Percentiles rank a stretch among this genome's conserved stretches.
Evolutionary conservation across 2,113 vertebrate species (phyloP).

Genomic region (Aleadryas rufinucha): DNA sequence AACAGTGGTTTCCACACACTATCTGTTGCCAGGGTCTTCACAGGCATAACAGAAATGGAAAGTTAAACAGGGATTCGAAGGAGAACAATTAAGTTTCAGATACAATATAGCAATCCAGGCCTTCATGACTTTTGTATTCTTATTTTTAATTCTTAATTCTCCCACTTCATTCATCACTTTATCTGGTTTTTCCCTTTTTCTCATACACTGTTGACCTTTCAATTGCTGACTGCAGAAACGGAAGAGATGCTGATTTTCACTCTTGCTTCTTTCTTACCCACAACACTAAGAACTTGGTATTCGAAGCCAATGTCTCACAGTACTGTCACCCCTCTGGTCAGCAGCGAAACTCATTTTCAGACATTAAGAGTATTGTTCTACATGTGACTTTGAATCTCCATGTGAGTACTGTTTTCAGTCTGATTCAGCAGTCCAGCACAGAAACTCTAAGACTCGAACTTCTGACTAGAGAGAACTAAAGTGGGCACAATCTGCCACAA

Average conservation of each 20-base stretch:
- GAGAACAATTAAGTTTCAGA: neutral
- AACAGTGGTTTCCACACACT: neutral
- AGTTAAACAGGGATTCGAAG: neutral
- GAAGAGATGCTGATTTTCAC: neutral
- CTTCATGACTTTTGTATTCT: neutral
- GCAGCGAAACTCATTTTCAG: neutral
- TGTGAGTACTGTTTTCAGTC: neutral
- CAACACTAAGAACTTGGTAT: neutral
- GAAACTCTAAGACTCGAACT: neutral
- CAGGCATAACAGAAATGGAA: neutral
- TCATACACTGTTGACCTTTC: neutral
- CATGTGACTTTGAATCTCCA: neutral
- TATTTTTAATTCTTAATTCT: neutral
- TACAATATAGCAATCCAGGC: neutral
- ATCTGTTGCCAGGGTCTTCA: neutral
- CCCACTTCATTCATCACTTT: neutral
- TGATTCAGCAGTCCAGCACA: neutral
- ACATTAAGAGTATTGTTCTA: constrained; percentile 23
- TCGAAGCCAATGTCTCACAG: constrained; percentile 14
- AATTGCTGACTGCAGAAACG: neutral
- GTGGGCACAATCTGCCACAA: neutral
- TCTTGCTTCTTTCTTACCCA: neutral
- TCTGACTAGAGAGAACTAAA: neutral
- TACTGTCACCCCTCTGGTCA: neutral
- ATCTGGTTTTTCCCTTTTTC: neutral